These are phyloP conservation scores for Leptarthrus brevirostris DNA, from an alignment of 2,888 invertebrate species.

Conservation along the genomic window DNA sequence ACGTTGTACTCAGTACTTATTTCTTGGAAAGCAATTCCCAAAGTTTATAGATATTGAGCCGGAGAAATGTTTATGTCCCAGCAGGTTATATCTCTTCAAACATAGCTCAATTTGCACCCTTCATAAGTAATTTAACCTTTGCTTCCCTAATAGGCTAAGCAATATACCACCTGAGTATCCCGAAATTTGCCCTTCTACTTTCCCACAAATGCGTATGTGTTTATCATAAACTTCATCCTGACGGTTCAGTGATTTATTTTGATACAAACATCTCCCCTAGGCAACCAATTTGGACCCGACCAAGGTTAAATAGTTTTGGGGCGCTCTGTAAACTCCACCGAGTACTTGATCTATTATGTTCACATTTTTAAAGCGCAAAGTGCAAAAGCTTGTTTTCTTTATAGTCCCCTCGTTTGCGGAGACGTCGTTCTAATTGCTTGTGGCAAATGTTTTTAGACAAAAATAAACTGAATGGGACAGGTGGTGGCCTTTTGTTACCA, in stretches of 20 bases:
- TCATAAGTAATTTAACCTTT: too few relatives aligned
- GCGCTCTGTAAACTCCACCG: background rate
- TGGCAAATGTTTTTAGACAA: background rate
- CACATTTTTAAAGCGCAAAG: background rate
- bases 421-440: conserved; percentile 7
- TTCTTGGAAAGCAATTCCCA: background rate
- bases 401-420: background rate
- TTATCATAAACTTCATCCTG: background rate
- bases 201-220: background rate
- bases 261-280: background rate
- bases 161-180: too few relatives aligned
- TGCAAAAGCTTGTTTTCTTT: conserved; percentile 10
- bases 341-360: conserved; percentile 15
- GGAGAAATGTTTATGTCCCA: background rate
- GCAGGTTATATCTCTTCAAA: background rate
- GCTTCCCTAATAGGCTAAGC: too few relatives aligned
- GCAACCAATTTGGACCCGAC: conserved; percentile 8
- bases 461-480: background rate
- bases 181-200: too few relatives aligned
- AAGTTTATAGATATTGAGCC: background rate
- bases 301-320: conserved; percentile 29
- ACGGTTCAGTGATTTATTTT: conserved; percentile 21
- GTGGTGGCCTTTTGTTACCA: conserved; percentile 19
- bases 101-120: too few relatives aligned
- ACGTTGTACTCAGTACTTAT: background rate